Percentiles rank a stretch among this genome's conserved stretches.
phyloP scores from a whole-genome alignment of 2,113 vertebrate species.

The Grammomys surdaster region DNA sequence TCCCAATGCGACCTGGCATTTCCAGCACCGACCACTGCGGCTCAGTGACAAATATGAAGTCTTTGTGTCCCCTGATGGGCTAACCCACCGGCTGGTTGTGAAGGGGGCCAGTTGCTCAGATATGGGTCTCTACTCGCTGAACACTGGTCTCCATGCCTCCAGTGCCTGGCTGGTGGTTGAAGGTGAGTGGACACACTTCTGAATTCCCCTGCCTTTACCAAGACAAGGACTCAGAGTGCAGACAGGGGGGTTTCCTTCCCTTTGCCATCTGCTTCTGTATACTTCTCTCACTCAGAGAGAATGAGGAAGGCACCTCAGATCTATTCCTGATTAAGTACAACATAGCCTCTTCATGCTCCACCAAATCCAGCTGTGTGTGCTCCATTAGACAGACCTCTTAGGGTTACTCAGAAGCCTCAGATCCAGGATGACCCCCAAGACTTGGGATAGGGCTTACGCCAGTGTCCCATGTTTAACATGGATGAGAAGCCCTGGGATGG shows the following conservation, averaged over 20 bases:
- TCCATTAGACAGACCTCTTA: not conserved
- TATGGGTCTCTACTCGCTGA: slow-evolving; percentile 90
- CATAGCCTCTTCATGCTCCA: accelerated
- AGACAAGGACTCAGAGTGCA: not conserved
- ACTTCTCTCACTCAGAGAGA: not conserved
- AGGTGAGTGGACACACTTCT: slow-evolving; percentile 84
- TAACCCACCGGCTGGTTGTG: slow-evolving; percentile 90
- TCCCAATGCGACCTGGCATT: slow-evolving; percentile 87
- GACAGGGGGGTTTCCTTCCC: not conserved
- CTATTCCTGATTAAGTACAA: accelerated
- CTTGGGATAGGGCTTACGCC: not conserved
- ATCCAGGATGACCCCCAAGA: not conserved
- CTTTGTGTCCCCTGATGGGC: slow-evolving; percentile 86
- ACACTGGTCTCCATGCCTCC: slow-evolving; percentile 86
- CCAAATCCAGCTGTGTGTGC: accelerated
- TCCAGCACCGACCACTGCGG: slow-evolving; percentile 84
- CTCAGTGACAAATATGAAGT: slow-evolving; percentile 87
- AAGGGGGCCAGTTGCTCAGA: slow-evolving; percentile 85
- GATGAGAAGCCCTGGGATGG: not conserved
- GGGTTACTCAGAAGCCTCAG: not conserved
- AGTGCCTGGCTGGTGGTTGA: slow-evolving; percentile 92
- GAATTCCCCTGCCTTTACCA: too few relatives aligned
- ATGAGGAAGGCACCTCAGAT: not conserved
- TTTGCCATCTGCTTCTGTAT: not conserved
- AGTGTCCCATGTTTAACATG: not conserved